These are phyloP conservation scores for Heliangelus exortis DNA, from an alignment of 2,797 vertebrate species.

Conservation along the genomic window DNA sequence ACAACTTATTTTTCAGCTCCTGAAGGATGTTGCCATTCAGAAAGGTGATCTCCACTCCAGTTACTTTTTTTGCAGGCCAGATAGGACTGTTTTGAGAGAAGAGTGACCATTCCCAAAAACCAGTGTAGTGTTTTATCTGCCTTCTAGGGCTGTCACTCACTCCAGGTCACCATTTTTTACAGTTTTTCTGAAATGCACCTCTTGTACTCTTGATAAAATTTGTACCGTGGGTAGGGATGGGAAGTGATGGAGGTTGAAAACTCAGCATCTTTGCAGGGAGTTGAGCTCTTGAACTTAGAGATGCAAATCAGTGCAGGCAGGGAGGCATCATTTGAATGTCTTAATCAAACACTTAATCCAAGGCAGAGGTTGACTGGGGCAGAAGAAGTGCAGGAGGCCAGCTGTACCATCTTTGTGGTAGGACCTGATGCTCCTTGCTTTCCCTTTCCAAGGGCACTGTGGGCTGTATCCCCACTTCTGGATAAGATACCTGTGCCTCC, in stretches of 20 bases:
- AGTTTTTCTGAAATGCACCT: fast-evolving
- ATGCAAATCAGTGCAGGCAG: background rate
- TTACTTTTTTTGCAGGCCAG: background rate
- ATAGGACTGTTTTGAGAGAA: background rate
- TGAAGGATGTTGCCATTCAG: background rate
- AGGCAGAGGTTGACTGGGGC: background rate
- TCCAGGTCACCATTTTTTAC: background rate
- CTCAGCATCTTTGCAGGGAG: background rate
- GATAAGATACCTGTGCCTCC: background rate
- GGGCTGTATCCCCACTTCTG: background rate
- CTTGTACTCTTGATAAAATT: background rate
- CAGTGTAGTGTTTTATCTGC: background rate
- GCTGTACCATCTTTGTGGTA: background rate
- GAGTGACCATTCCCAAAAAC: background rate
- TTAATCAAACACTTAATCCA: background rate
- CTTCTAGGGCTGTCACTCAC: fast-evolving
- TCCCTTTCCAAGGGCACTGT: background rate
- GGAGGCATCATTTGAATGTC: background rate
- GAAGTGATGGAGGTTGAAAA: background rate
- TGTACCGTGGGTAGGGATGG: background rate
- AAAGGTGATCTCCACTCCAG: background rate
- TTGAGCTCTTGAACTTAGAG: background rate
- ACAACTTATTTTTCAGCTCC: background rate
- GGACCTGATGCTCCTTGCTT: background rate
- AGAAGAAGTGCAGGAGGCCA: background rate